Percentiles rank a stretch among this genome's conserved stretches.
Conservation (phyloP, 2,797 vertebrate genomes). For the Borostomias antarcticus region DNA sequence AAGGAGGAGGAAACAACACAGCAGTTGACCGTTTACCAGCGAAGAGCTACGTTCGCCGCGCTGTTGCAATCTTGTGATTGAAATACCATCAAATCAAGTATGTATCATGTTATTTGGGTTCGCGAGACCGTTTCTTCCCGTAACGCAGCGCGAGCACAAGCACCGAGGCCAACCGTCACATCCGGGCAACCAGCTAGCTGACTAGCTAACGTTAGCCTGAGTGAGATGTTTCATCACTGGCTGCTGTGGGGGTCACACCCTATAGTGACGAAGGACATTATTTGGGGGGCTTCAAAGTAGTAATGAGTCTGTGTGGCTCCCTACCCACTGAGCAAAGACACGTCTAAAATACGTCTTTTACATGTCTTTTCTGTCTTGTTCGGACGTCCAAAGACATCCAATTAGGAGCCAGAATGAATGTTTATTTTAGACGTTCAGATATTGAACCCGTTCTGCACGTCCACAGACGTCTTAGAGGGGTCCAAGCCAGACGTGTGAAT, state of each 20-base stretch:
- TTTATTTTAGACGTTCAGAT: too few species aligned
- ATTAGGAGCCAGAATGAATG: too few species aligned
- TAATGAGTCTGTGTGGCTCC: too few species aligned
- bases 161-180: neutral
- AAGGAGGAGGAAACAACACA: conserved; percentile 35
- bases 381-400: too few species aligned
- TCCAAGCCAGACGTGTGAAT: too few species aligned
- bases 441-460: too few species aligned
- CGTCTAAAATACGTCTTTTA: too few species aligned
- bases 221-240: conserved; percentile 16
- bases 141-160: neutral
- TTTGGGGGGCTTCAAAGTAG: neutral
- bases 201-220: conserved; percentile 22
- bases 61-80: neutral
- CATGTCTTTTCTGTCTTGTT: too few species aligned
- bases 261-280: conserved; percentile 18
- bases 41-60: conserved; percentile 1
- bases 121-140: neutral
- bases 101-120: neutral
- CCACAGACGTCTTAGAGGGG: too few species aligned
- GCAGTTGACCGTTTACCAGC: conserved; percentile 9
- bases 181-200: conserved; percentile 3
- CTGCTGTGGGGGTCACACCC: conserved; percentile 43
- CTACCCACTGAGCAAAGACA: too few species aligned
- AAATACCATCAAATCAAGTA: conserved; percentile 1